Base-by-base conservation (phyloP, 2,113 vertebrate genomes). In the Hemichromis elongatus region DNA sequence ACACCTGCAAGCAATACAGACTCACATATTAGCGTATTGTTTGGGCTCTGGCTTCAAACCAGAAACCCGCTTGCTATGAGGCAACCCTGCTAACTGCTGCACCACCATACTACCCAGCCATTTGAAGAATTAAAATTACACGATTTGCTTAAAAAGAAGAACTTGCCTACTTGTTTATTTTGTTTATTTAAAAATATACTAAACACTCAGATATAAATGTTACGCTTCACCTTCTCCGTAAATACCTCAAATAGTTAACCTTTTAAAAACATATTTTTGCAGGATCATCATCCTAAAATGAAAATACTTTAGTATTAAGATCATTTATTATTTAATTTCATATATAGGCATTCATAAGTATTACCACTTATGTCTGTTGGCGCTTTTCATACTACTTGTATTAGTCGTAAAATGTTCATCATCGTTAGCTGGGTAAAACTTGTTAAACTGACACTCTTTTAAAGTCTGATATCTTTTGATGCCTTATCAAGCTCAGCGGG, bases 401-500 rank as follows among this genome's bases (percentile, higher is more conserved):
- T n/a, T 33, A 5, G 18, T 24, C 28, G 14, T 77, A 55, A 37
- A 56, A 24, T 18, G 3, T 40, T 11, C 13, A 1, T 55, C 42
- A 37, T 61, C 0, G 3, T 42, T 4, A 1, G 10, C 45, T 30
- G 7, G n/a, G 16, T 68, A 16, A 77, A 86, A 83, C 5, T 26
- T 13, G 28, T 35, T 56, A n/a, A 30, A 81, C 26, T 83, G 13
- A 37, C 35, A 80, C 54, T 37, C 59, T 75, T 79, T 40, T 14
- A 16, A 18, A 54, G 21, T 35, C 6, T 24, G 61, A 83, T n/a
- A 42, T 79, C n/a, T 8, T 77, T 47, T 24, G 42, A 77, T 35
- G 57, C 3, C 52, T 83, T 82, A 86, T 92, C 86, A 66, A 81
- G 16, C 35, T 85, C 37, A 54, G 37, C 56, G 52, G 79, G 75